Evolutionary conservation across 2,888 invertebrate genomes (phyloP).

Genomic region (Hydropsyche betteni): DNA sequence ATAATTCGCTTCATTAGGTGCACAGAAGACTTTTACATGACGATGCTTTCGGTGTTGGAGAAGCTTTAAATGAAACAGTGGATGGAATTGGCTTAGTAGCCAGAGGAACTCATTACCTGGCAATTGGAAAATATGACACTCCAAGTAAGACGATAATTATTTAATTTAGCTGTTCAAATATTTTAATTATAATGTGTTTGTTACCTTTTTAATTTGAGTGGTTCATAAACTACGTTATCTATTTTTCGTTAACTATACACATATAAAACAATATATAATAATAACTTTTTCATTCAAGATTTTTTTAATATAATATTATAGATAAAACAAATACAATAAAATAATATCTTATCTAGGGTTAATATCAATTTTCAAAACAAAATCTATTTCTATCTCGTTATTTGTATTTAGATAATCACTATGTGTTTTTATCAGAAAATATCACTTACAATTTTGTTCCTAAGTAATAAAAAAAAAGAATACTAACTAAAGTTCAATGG

Average conservation of each 20-base stretch:
- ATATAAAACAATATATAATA: background rate
- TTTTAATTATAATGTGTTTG: background rate
- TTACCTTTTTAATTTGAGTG: background rate
- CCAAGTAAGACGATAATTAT: background rate
- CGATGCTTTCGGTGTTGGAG: slow-evolving; percentile 92
- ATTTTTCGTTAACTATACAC: background rate
- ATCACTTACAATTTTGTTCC: background rate
- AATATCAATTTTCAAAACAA: no score
- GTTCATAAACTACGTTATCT: background rate
- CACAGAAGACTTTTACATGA: slow-evolving; percentile 87
- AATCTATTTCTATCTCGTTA: no score
- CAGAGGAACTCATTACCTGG: slow-evolving; percentile 72
- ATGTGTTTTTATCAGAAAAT: background rate
- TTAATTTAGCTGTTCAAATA: background rate
- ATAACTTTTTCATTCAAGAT: no score
- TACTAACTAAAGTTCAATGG: no score
- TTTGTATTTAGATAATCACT: background rate
- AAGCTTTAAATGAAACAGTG: slow-evolving; percentile 83
- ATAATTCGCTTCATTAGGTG: slow-evolving; percentile 61
- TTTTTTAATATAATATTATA: no score
- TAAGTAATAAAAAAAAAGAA: no score
- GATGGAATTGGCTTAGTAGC: slow-evolving; percentile 77
- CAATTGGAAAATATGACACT: slow-evolving; percentile 57
- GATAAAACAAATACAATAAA: no score
- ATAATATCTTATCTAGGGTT: no score